Evolutionary conservation across 2,113 vertebrate genomes (phyloP), one percentile per base, ranked within the genome.

Genomic region (Eleginops maclovinus): DNA sequence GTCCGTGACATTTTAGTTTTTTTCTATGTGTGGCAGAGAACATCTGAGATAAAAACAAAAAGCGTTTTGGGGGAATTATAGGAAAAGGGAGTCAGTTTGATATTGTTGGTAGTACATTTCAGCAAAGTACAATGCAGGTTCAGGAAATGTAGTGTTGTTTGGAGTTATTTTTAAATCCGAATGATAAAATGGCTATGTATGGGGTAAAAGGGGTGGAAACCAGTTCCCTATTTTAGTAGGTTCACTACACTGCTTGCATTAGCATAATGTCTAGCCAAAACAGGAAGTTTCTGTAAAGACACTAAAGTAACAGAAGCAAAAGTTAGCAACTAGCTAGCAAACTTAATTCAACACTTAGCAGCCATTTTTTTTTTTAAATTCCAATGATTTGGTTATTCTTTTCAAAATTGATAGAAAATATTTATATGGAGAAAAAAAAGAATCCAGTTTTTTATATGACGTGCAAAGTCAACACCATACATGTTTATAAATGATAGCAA

Each of bases 1-100:
- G 54, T 79, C 71, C 28, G 13, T 8, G 49, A 28, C 83, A 83
- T 87, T 84, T 86, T 76, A 59, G 60, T 68, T 79, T 24, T 24
- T 54, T 72, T 51, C 15, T 40, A 50, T 55, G 53, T n/a, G 36
- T 55, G 19, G 43, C 24, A 56, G 26, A 61, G 46, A 55, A 79
- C 47, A 65, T 62, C 55, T 6, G 3, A 73, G 31, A 82, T 55
- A 58, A 10, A 61, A 60, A 36, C 31, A 40, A 56, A 4, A 49
- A 22, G 19, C 15, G 21, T 60, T 72, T 58, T 56, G 21, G 67
- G 44, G 16, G 41, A 19, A 64, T 68, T 69, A 65, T 53, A 70
- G 54, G 19, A 77, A 71, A 79, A 73, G 55, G 72, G 79, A 65
- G 12, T 62, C 47, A 31, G 28, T 60, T 56, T 58, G n/a, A 60